These are phyloP conservation scores for Zaprionus nigranus DNA, from an alignment of 1,140 invertebrate genomes.

Conservation along the genomic window DNA sequence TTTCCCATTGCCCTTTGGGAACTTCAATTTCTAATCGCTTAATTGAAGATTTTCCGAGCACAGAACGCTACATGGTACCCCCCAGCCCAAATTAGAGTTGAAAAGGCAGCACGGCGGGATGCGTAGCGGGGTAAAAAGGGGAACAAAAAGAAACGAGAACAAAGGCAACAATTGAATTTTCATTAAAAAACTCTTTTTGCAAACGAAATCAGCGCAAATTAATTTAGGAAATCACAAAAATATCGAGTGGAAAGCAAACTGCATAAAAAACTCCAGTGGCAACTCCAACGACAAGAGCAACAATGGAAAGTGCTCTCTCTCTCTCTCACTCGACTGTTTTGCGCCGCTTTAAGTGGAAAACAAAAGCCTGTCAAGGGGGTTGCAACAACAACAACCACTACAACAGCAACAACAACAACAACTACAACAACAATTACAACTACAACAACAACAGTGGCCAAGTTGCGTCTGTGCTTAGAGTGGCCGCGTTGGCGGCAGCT, in stretches of 20 bases:
- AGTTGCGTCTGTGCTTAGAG: conserved; percentile 31
- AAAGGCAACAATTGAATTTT: conserved; percentile 71
- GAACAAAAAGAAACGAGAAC: not conserved
- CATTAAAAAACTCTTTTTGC: conserved; percentile 62
- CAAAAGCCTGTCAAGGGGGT: conserved; percentile 70
- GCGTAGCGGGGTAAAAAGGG: not conserved
- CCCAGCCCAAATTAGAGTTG: conserved; percentile 8
- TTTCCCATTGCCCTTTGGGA: not conserved
- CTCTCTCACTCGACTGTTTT: conserved; percentile 1
- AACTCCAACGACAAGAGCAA: conserved; percentile 49
- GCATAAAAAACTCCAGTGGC: conserved; percentile 27
- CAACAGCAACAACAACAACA: not conserved
- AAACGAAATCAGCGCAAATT: conserved; percentile 61
- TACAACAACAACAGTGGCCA: not conserved
- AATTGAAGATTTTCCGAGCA: not conserved
- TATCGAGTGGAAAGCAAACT: conserved; percentile 55
- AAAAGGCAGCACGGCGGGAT: conserved; percentile 14
- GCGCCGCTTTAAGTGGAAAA: conserved; percentile 73
- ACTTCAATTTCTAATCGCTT: conserved; percentile 7
- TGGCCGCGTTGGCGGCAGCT: conserved; percentile 51
- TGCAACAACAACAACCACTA: conserved; percentile 25
- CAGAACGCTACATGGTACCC: conserved; percentile 32
- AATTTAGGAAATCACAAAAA: conserved; percentile 64
- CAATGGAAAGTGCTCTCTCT: conserved; percentile 68
- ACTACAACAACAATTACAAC: not conserved